These are phyloP conservation scores for Leptobrachium ailaonicum DNA, from an alignment of 2,113 vertebrate species.

Conservation along the genomic window DNA sequence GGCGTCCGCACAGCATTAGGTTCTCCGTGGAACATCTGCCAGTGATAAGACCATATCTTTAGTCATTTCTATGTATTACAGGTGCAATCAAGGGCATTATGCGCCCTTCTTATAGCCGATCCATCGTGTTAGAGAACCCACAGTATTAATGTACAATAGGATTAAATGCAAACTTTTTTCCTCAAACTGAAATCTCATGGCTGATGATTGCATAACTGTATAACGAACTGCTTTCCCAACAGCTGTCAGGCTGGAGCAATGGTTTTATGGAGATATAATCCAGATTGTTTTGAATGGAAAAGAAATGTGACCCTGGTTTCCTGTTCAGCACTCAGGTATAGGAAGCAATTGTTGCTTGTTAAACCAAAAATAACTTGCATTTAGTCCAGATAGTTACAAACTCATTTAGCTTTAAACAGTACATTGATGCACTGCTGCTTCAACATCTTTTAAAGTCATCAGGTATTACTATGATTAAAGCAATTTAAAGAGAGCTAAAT, in stretches of 20 bases:
- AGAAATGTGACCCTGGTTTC: constrained; percentile 54
- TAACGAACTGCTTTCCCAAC: constrained; percentile 39
- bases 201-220: constrained; percentile 35
- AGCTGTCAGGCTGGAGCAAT: constrained; percentile 49
- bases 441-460: constrained; percentile 27
- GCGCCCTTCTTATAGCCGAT: no score
- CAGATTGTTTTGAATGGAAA: constrained; percentile 53
- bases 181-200: not conserved
- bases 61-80: not conserved
- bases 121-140: no score
- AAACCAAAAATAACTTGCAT: constrained; percentile 50
- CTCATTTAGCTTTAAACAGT: constrained; percentile 37
- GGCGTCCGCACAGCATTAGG: no score
- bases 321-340: constrained; percentile 56
- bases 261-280: constrained; percentile 51
- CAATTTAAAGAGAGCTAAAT: constrained; percentile 38
- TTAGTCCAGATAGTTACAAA: constrained; percentile 37
- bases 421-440: constrained; percentile 1
- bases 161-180: accelerated
- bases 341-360: constrained; percentile 50
- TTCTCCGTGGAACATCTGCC: not conserved
- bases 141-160: constrained; percentile 33
- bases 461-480: constrained; percentile 34
- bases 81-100: no score
- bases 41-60: constrained; percentile 6